Conservation (phyloP, 2,797 vertebrate species). For the Sus cebifrons region DNA sequence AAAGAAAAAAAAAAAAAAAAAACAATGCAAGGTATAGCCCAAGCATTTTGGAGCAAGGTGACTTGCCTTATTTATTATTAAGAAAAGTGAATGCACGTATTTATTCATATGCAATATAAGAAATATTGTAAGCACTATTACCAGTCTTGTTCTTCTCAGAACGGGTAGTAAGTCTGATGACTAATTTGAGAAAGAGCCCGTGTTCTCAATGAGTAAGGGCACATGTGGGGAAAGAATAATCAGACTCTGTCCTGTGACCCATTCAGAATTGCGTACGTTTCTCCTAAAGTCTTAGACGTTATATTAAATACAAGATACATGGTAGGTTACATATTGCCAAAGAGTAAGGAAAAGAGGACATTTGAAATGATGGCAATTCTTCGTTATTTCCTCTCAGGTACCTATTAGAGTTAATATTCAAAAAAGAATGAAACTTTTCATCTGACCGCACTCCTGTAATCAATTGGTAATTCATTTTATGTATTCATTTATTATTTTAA, state of each 20-base stretch:
- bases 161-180: neutral
- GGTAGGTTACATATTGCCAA: neutral
- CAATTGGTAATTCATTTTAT: neutral
- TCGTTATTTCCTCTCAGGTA: constrained; percentile 8
- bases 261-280: constrained; percentile 33
- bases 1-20: constrained; percentile 30
- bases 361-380: constrained; percentile 24
- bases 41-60: neutral
- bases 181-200: constrained; percentile 24
- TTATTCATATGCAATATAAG: neutral
- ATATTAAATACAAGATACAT: constrained; percentile 24
- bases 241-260: constrained; percentile 28
- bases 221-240: neutral
- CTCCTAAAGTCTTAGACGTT: neutral
- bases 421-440: constrained; percentile 27
- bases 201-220: neutral
- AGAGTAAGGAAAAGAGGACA: constrained; percentile 23
- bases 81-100: neutral
- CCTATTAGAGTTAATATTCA: neutral
- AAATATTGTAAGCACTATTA: neutral
- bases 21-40: neutral
- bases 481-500: too few species aligned
- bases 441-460: neutral
- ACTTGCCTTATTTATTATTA: constrained; percentile 54
- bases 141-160: neutral